Base-by-base conservation (phyloP, 2,113 vertebrate species). In the Syrrhaptes paradoxus region DNA sequence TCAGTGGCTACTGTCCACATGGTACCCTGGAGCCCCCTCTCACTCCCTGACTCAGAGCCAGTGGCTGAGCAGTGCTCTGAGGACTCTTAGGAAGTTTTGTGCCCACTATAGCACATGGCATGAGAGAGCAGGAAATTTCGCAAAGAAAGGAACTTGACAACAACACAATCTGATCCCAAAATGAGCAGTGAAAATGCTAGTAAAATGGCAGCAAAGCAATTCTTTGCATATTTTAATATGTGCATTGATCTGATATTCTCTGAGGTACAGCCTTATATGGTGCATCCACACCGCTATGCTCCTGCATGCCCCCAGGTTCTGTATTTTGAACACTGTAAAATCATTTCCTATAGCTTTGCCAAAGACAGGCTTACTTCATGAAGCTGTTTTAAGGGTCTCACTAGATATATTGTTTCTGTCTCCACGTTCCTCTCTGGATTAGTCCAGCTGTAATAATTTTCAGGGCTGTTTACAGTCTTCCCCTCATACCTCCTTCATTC, bases 401-500 rank as follows among this genome's bases (percentile, higher is more conserved):
- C 45, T 77, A 85, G 57, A 20, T 74, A 18, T 45, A 45, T 20
- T 61, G 38, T 68, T 95, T 36, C 58, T 72, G 55, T 72, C 61
- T 72, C 82, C 15, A 3, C 80, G 59, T 87, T 95, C 76, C 57
- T 87, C 34, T 82, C 54, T 65, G 68, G 17, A 12, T 81, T 93
- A 75, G 73, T 92, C 65, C 52, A 94, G 92, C 13, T 46, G 89
- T 32, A 83, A 85, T 68, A 9, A 65, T 81, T 95, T 96, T 78
- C 49, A 87, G 77, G 88, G 49, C 46, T 85, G 65, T 94, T 92
- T 89, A 92, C 52, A 68, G 6, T 78, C 73, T 77, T 13, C 19
- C 21, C 52, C 18, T n/a, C 7, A 20, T 82, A 67, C 29, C 34
- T 74, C 65, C 86, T 87, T 81, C 52, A 71, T 78, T 91, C 76